Percentiles rank a stretch among this genome's conserved stretches.
phyloP scores from a whole-genome alignment of 2,113 vertebrate genomes.

The Xenopus borealis region DNA sequence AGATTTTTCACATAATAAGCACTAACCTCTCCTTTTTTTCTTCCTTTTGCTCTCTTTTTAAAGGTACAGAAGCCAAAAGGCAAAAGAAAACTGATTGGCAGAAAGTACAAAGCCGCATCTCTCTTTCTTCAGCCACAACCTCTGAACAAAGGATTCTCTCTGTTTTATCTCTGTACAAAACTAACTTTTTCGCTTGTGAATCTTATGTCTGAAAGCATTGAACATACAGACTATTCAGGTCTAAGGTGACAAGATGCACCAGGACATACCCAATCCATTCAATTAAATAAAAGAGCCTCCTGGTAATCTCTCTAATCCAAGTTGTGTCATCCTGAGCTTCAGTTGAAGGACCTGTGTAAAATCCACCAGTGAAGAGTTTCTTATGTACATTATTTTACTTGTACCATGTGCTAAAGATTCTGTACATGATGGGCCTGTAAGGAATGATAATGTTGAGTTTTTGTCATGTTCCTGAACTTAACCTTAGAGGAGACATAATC shows the following conservation, averaged over 20 bases:
- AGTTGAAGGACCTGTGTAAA: not conserved
- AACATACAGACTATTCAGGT: not conserved
- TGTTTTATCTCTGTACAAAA: constrained; percentile 21
- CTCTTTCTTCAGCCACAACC: constrained; percentile 23
- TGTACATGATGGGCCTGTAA: not conserved
- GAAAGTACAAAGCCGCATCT: constrained; percentile 17
- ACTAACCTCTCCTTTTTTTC: constrained; percentile 19
- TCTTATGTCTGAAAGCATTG: not conserved
- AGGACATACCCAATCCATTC: not conserved
- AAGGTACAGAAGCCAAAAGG: constrained; percentile 33
- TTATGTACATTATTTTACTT: not conserved
- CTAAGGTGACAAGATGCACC: not conserved
- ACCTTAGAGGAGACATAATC: constrained; percentile 50
- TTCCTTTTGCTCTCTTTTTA: not conserved
- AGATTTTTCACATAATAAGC: constrained; percentile 41
- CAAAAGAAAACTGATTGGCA: constrained; percentile 41
- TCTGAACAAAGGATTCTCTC: constrained; percentile 31
- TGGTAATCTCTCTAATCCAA: not conserved
- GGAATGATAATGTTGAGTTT: constrained; percentile 65
- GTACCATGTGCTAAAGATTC: not conserved
- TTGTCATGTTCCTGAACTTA: constrained; percentile 59
- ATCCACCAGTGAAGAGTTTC: not conserved
- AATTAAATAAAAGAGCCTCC: not conserved
- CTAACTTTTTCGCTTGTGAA: constrained; percentile 3
- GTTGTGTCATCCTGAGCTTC: not conserved